Conservation (phyloP, 2,113 vertebrate species). For the Barnardius zonarius region DNA sequence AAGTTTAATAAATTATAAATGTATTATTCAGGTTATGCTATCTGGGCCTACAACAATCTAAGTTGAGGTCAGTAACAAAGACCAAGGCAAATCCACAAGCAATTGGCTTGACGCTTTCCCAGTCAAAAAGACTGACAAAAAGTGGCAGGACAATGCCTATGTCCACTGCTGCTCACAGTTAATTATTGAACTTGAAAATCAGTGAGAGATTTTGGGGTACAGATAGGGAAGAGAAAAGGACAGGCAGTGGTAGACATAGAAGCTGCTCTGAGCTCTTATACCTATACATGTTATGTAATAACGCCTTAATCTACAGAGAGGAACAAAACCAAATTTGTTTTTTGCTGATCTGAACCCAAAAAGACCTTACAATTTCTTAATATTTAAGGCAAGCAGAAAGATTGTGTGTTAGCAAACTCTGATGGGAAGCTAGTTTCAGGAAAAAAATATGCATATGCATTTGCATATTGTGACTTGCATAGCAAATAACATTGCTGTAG, state of each 20-base stretch:
- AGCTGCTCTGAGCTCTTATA: background rate
- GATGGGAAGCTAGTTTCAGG: background rate
- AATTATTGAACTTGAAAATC: background rate
- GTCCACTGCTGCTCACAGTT: background rate
- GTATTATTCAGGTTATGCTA: slow-evolving; percentile 10
- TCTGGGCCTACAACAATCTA: background rate
- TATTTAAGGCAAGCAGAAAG: background rate
- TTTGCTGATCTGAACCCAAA: background rate
- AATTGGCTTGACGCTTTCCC: background rate
- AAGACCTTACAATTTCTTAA: background rate
- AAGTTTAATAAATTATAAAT: slow-evolving; percentile 43
- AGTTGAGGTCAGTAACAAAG: slow-evolving; percentile 22
- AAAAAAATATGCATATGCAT: background rate
- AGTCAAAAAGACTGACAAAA: background rate
- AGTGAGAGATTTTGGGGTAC: background rate
- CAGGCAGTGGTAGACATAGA: background rate
- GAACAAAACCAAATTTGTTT: background rate
- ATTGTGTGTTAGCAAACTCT: background rate
- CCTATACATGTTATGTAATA: background rate
- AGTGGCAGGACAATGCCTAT: background rate
- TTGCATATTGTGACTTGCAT: background rate
- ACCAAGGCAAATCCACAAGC: background rate
- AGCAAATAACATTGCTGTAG: background rate
- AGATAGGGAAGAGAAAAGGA: background rate
- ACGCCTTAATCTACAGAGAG: background rate